phyloP scores from a whole-genome alignment of 2,113 vertebrate species.

The Bos taurus region ARS-UCD2.0 NC_037339.1:65114001-65114500 shows the following conservation, averaged over 20 bases:
- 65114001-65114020: not conserved
- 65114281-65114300: not conserved
- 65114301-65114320: not conserved
- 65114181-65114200: not conserved
- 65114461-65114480: not conserved
- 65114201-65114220: not conserved
- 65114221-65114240: fast-evolving
- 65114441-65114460: not conserved
- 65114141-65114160: not conserved
- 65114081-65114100: not conserved
- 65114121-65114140: not conserved
- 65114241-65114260: not conserved
- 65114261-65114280: fast-evolving
- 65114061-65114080: not conserved
- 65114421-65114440: not conserved
- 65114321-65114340: not conserved
- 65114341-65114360: not conserved
- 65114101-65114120: not conserved
- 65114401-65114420: not conserved
- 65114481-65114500: not conserved
- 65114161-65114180: not conserved
- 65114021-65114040: not conserved
- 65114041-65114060: not conserved
- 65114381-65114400: not conserved
- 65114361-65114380: not conserved